Conservation (phyloP, 2,113 vertebrate species). For the Oreotrochilus melanogaster region DNA sequence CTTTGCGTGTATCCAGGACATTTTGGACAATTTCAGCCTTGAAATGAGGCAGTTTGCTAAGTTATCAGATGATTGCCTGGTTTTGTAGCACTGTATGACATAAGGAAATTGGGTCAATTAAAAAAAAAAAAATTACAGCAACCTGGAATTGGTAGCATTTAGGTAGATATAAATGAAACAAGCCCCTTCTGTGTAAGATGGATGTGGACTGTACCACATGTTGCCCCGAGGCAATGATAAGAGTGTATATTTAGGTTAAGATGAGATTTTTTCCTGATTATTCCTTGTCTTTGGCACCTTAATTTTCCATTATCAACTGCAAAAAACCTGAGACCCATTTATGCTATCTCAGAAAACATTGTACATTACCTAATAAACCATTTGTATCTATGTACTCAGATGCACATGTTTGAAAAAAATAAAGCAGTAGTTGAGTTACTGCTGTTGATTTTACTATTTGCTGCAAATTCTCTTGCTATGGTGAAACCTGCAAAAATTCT, state of each 20-base stretch:
- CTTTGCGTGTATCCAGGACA: too few species aligned
- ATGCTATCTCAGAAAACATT: neutral
- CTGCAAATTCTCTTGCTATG: neutral
- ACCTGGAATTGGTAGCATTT: neutral
- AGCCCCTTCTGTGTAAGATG: accelerated
- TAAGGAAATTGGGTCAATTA: neutral
- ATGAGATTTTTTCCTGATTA: neutral
- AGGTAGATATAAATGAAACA: neutral
- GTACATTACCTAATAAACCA: neutral
- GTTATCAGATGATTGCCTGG: neutral
- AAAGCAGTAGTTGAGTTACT: neutral
- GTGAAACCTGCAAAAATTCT: neutral
- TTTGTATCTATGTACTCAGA: neutral
- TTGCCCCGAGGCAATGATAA: neutral
- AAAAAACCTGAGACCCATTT: neutral
- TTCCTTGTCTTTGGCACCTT: neutral
- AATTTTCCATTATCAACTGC: neutral
- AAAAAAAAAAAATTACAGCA: neutral
- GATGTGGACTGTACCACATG: neutral
- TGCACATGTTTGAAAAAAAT: neutral
- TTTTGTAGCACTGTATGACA: neutral
- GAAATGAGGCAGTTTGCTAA: neutral
- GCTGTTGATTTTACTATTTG: neutral
- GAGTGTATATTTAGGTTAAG: neutral
- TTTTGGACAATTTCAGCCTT: neutral